Base-by-base conservation (phyloP, 2,113 vertebrate genomes). In the Monarcha castaneiventris region DNA sequence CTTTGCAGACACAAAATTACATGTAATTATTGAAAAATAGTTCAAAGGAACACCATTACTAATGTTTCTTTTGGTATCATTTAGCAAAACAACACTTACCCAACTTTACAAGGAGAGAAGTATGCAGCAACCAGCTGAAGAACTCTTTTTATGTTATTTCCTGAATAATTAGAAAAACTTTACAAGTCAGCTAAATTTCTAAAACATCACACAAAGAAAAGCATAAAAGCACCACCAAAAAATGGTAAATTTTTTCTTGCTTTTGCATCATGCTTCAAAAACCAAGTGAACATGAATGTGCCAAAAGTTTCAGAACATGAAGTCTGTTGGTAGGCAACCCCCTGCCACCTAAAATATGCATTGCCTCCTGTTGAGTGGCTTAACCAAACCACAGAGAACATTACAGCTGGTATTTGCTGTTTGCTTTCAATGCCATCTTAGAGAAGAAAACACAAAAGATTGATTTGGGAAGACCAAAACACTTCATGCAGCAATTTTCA, bases 41-140 rank as follows among this genome's bases (percentile, higher is more conserved):
- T 73, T 81, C 39, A 56, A 79, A 69, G 61, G 7, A 76, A 19
- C 14, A n/a, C 3, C 8, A 13, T 61, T 51, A 20, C 9, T 68
- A 72, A 44, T 25, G 5, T 0, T 19, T 2, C 27, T 72, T 76
- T 74, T 16, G 2, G 12, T 18, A 25, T 71, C 1, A 13, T 66
- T 85, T 79, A 32, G n/a, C 25, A 71, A 74, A 88, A 54, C 8
- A 58, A 4, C 11, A 58, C 11, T 49, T 78, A 32, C 11, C 23
- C 16, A 89, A 18, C 9, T 43, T 78, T 41, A 25, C 32, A 30
- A 74, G 6, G 16, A 69, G 17, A 84, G 6, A 66, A 54, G 18
- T 10, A 16, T 1, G 1, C 25, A 41, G 29, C 26, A 77, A 74
- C 9, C 20, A 61, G 55, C 5, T 74, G 37, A 85, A 74, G 37